Conservation (phyloP, 1,140 invertebrate species). For the Periplaneta americana region DNA sequence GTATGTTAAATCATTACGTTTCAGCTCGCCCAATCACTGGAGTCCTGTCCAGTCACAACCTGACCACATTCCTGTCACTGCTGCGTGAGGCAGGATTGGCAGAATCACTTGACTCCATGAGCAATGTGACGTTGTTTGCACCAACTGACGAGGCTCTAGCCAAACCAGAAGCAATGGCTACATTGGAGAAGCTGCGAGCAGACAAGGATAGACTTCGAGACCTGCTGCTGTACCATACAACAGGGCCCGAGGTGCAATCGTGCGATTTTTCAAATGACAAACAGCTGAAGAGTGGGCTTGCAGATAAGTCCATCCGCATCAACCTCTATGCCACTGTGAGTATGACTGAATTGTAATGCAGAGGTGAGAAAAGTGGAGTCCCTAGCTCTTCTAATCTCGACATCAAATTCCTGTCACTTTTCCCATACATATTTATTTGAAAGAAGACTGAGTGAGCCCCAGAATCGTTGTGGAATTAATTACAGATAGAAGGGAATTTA, state of each 20-base stretch:
- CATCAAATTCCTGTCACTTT: too few relatives aligned
- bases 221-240: slow-evolving; percentile 51
- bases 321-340: slow-evolving; percentile 50
- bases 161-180: slow-evolving; percentile 35
- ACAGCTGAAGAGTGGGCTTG: slow-evolving; percentile 36
- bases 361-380: too few relatives aligned
- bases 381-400: too few relatives aligned
- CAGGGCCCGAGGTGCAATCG: slow-evolving; percentile 41
- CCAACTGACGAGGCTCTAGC: slow-evolving; percentile 44
- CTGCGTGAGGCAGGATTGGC: slow-evolving; percentile 37
- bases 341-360: too few relatives aligned
- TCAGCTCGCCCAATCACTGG: slow-evolving; percentile 33
- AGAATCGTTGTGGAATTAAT: too few relatives aligned
- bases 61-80: slow-evolving; percentile 37
- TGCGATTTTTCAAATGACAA: slow-evolving; percentile 46
- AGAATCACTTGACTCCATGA: slow-evolving; percentile 33
- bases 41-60: slow-evolving; percentile 34
- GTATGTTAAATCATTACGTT: slow-evolving; percentile 14
- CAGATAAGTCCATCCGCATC: slow-evolving; percentile 42
- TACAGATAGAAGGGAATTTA: too few relatives aligned
- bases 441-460: too few relatives aligned
- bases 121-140: slow-evolving; percentile 48
- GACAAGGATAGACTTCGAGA: slow-evolving; percentile 42
- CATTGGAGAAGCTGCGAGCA: slow-evolving; percentile 33
- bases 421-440: too few relatives aligned